Conservation (phyloP, 2,888 invertebrate genomes). For the Phragmatobia fuliginosa region DNA sequence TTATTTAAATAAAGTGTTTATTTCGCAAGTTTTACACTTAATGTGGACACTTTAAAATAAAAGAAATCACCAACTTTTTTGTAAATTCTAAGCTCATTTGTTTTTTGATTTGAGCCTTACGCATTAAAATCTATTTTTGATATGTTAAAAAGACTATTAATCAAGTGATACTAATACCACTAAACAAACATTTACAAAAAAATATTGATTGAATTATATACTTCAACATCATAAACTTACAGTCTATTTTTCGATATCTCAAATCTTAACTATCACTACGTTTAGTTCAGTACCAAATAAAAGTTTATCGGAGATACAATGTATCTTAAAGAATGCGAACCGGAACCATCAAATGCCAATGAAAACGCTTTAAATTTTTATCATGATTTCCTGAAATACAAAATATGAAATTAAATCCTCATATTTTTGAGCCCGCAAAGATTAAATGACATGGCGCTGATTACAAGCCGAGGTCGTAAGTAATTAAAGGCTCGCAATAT, state of each 20-base stretch:
- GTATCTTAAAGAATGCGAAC: not conserved
- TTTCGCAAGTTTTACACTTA: not conserved
- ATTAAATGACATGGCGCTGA: not conserved
- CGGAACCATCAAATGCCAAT: not conserved
- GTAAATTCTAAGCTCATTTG: too few relatives aligned
- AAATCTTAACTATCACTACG: too few relatives aligned
- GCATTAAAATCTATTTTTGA: too few relatives aligned
- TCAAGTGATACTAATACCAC: not conserved
- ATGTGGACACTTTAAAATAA: not conserved
- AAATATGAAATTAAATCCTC: not conserved
- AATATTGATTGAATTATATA: too few relatives aligned
- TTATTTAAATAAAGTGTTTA: not conserved
- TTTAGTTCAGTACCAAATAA: too few relatives aligned
- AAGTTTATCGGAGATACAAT: too few relatives aligned
- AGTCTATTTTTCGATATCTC: too few relatives aligned
- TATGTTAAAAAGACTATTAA: not conserved
- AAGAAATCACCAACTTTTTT: too few relatives aligned
- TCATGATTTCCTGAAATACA: not conserved
- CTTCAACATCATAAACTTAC: too few relatives aligned
- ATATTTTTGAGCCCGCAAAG: not conserved
- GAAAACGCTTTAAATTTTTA: not conserved
- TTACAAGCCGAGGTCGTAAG: not conserved
- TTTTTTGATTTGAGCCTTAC: too few relatives aligned
- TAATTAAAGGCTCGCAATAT: not conserved
- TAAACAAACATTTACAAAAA: too few relatives aligned